phyloP scores from a whole-genome alignment of 2,888 invertebrate genomes.

The Phoenoteleia sp. region DNA sequence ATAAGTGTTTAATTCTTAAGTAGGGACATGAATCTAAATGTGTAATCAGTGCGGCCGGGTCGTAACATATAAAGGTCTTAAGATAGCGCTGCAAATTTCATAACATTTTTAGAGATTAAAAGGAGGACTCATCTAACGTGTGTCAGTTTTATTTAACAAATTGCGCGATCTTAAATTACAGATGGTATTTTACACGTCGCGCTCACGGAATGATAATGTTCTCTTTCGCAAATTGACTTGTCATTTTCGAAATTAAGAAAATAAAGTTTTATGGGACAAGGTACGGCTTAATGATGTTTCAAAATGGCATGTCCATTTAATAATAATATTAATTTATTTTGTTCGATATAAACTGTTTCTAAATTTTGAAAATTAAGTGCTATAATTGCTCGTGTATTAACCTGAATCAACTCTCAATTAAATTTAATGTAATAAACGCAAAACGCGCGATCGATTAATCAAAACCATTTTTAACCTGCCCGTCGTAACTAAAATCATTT shows the following conservation, averaged over 20 bases:
- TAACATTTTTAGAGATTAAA: slow-evolving; percentile 28
- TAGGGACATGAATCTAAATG: slow-evolving; percentile 31
- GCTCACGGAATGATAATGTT: not conserved
- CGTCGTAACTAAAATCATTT: too few relatives aligned
- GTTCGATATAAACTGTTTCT: too few relatives aligned
- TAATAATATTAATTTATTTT: too few relatives aligned
- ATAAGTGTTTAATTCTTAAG: slow-evolving; percentile 37
- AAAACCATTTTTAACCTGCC: too few relatives aligned
- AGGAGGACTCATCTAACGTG: not conserved
- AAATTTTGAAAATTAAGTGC: too few relatives aligned
- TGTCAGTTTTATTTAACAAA: slow-evolving; percentile 18
- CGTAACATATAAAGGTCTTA: slow-evolving; percentile 26
- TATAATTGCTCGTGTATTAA: too few relatives aligned
- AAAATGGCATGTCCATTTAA: not conserved
- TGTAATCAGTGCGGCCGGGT: slow-evolving; percentile 12
- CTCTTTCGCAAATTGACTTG: not conserved
- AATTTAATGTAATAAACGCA: too few relatives aligned
- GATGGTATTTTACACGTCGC: slow-evolving; percentile 9
- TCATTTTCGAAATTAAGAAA: not conserved
- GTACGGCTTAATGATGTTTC: not conserved
- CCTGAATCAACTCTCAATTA: too few relatives aligned
- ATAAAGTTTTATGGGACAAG: not conserved
- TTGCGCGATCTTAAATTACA: not conserved
- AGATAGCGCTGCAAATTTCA: slow-evolving; percentile 27
- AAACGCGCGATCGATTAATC: too few relatives aligned